A percentile compares a stretch with the other conserved stretches of the same genome.
Conservation (phyloP, 2,113 vertebrate species). For the Bolborhynchus lineola region DNA sequence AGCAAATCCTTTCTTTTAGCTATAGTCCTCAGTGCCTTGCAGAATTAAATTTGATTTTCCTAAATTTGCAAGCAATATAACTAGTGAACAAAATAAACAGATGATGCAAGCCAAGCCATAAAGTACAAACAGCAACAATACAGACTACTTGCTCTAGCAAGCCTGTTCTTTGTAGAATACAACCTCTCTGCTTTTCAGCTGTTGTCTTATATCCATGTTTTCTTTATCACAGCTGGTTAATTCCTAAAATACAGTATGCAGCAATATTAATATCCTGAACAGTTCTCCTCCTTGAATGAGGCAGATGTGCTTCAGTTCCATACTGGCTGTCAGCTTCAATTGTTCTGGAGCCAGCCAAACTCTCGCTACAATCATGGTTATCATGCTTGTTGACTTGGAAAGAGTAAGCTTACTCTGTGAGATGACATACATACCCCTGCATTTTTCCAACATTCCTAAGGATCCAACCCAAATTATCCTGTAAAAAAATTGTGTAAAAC, state of each 20-base stretch:
- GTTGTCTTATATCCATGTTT: not conserved
- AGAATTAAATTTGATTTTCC: not conserved
- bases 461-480: not conserved
- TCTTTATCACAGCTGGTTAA: not conserved
- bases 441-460: not conserved
- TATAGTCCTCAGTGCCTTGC: not conserved
- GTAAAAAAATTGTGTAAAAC: not conserved
- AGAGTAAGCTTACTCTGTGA: not conserved
- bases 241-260: not conserved
- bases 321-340: not conserved
- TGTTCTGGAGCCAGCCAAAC: not conserved
- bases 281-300: not conserved
- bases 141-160: not conserved
- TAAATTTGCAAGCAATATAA: not conserved
- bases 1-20: not conserved
- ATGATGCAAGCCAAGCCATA: not conserved
- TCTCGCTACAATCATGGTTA: not conserved
- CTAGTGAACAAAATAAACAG: not conserved
- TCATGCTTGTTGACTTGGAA: not conserved
- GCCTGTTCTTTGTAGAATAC: not conserved
- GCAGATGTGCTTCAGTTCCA: not conserved
- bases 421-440: not conserved
- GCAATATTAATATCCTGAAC: not conserved
- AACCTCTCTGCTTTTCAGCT: not conserved
- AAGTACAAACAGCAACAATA: not conserved